phyloP scores from a whole-genome alignment of 2,888 invertebrate genomes.

The Oscheius sp. region DNA sequence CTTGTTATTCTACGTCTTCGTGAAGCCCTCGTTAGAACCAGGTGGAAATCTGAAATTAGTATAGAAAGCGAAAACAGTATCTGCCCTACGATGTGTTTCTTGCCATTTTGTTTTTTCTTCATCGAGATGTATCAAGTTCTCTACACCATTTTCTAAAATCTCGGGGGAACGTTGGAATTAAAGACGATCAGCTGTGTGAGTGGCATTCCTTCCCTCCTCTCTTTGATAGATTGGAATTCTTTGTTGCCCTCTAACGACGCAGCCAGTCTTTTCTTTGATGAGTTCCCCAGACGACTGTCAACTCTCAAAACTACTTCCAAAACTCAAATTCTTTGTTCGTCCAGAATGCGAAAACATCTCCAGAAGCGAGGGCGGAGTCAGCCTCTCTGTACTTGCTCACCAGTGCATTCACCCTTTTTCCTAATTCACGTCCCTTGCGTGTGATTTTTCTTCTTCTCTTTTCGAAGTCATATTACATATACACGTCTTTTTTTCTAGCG shows the following conservation, averaged over 20 bases:
- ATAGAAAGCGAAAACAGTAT: too few species aligned
- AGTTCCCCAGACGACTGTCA: constrained; percentile 11
- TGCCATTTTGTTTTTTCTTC: too few species aligned
- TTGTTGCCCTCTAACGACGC: too few species aligned
- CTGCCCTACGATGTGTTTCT: too few species aligned
- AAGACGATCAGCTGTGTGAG: not conserved
- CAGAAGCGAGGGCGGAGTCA: constrained; percentile 30
- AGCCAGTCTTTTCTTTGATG: not conserved
- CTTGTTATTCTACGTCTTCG: too few species aligned
- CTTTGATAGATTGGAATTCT: too few species aligned
- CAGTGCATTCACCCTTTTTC: constrained; percentile 26
- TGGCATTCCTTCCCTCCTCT: not conserved
- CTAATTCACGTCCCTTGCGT: constrained; percentile 27
- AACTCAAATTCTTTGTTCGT: constrained; percentile 17
- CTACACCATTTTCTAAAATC: not conserved
- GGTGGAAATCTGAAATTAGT: too few species aligned
- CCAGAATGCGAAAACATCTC: constrained; percentile 31
- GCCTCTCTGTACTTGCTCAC: constrained; percentile 29
- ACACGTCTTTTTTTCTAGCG: not conserved
- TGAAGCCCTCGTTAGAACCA: too few species aligned
- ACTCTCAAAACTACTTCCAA: not conserved
- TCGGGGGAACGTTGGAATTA: not conserved
- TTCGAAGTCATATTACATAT: too few species aligned
- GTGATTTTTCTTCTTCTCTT: constrained; percentile 14
- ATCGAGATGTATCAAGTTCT: too few species aligned